A percentile compares a stretch with the other conserved stretches of the same genome.
Conservation (phyloP, 1,140 invertebrate species). For the Aphaenogaster ashmeadi region DNA sequence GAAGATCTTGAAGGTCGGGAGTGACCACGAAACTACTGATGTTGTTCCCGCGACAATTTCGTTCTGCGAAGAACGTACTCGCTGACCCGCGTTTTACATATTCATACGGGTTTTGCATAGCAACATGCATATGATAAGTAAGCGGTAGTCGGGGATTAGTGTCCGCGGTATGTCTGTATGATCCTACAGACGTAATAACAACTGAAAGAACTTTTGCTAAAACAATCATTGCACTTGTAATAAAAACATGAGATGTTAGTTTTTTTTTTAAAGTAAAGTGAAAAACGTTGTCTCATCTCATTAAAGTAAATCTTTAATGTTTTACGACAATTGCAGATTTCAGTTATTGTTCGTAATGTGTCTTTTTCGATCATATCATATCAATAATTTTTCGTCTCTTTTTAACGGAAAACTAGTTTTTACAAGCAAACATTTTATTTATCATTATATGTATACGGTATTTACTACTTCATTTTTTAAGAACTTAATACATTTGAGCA, state of each 20-base stretch:
- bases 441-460: not conserved
- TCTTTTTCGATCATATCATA: not conserved
- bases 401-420: not conserved
- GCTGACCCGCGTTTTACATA: slow-evolving; percentile 41
- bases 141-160: slow-evolving; percentile 17
- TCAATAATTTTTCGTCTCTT: not conserved
- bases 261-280: not conserved
- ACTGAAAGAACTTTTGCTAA: not conserved
- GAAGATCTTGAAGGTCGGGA: slow-evolving; percentile 33
- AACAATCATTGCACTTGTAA: slow-evolving; percentile 14
- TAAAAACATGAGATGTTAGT: not conserved
- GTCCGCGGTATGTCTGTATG: not conserved
- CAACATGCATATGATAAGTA: slow-evolving; percentile 53
- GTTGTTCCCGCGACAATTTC: slow-evolving; percentile 2
- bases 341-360: not conserved
- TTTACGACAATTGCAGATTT: not conserved
- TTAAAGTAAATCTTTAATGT: not conserved
- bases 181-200: slow-evolving; percentile 29
- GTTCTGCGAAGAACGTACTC: slow-evolving; percentile 2
- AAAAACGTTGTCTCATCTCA: not conserved
- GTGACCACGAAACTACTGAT: not conserved
- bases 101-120: slow-evolving; percentile 38
- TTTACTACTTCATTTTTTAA: slow-evolving; percentile 1
- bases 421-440: not conserved
- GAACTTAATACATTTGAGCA: not conserved